These are phyloP conservation scores for Glyphotaelius pellucidus DNA, from an alignment of 2,888 invertebrate species.

Conservation along the genomic window DNA sequence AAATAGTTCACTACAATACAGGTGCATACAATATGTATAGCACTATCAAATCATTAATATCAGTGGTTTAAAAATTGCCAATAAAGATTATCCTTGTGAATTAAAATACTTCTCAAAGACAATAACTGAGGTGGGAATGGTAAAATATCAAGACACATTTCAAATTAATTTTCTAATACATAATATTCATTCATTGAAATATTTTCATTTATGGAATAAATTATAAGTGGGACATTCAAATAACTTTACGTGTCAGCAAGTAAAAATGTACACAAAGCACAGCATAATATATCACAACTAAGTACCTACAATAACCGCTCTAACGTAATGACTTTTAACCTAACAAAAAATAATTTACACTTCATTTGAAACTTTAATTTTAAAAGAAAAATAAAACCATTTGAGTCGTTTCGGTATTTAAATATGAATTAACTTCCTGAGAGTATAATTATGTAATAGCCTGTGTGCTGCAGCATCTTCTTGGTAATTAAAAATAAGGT, in stretches of 20 bases:
- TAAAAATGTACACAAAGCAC: background rate
- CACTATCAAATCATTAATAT: background rate
- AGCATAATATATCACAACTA: background rate
- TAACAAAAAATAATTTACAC: background rate
- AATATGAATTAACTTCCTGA: background rate
- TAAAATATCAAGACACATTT: background rate
- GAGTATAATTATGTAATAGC: background rate
- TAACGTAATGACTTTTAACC: background rate
- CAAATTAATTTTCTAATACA: too few species aligned
- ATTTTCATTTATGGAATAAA: background rate
- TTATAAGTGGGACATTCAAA: background rate
- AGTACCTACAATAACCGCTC: background rate
- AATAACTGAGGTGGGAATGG: background rate
- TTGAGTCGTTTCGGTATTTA: background rate
- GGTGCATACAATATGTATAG: background rate
- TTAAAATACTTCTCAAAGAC: background rate
- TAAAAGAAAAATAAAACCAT: background rate
- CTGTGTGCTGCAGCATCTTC: background rate
- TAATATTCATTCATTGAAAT: background rate
- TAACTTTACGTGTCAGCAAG: background rate
- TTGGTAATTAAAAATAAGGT: background rate
- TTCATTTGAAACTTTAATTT: background rate
- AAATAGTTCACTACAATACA: background rate
- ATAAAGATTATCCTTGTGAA: background rate
- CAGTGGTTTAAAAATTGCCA: background rate